Conservation (phyloP, 2,113 vertebrate species). For the Gorsachius goisagi region DNA sequence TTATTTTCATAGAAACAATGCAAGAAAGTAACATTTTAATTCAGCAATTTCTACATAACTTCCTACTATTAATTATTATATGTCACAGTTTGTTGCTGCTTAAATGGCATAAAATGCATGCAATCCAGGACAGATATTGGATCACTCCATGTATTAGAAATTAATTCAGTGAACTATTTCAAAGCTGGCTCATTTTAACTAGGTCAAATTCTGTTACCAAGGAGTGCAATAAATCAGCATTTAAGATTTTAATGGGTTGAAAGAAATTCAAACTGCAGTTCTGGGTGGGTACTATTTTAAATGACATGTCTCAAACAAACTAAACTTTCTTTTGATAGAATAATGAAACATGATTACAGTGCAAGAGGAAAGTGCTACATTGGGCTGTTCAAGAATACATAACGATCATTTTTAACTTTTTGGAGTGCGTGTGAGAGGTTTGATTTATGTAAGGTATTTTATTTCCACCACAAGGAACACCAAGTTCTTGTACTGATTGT, state of each 20-base stretch:
- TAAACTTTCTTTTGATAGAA: conserved; percentile 84
- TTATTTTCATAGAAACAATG: background rate
- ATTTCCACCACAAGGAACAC: conserved; percentile 78
- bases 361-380: conserved; percentile 77
- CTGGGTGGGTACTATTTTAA: background rate
- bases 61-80: background rate
- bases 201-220: conserved; percentile 44
- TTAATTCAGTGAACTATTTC: conserved; percentile 8
- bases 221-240: background rate
- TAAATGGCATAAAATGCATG: too few species aligned
- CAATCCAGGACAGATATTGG: background rate
- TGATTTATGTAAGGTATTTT: conserved; percentile 77
- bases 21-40: background rate
- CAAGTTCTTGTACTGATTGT: conserved; percentile 77
- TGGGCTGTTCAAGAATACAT: conserved; percentile 76
- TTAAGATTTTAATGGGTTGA: background rate
- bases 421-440: conserved; percentile 76
- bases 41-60: background rate
- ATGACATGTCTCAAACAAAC: background rate
- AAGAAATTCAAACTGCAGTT: background rate
- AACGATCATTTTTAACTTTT: conserved; percentile 80
- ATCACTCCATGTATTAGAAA: background rate
- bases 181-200: conserved; percentile 24
- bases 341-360: conserved; percentile 81
- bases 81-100: background rate